Evolutionary conservation across 2,113 vertebrate species (phyloP).

Genomic region (Spilogale gracilis): DNA sequence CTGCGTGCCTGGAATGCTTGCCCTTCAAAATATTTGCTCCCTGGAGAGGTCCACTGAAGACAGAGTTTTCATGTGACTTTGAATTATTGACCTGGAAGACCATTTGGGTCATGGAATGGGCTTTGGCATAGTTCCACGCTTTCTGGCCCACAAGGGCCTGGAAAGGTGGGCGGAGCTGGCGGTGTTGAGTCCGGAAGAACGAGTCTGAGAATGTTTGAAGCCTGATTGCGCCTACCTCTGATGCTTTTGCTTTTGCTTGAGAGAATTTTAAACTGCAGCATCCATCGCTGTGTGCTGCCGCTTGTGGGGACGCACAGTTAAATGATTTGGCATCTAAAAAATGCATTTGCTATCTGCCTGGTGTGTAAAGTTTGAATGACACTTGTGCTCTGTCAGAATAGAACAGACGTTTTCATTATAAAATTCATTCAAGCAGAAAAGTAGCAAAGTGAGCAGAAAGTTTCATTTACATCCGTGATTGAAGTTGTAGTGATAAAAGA

Average conservation of each 20-base stretch:
- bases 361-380: slow-evolving; percentile 74
- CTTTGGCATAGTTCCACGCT: background rate
- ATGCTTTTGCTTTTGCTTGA: slow-evolving; percentile 13
- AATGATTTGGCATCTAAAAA: slow-evolving; percentile 76
- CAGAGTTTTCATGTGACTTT: slow-evolving; percentile 66
- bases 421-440: slow-evolving; percentile 78
- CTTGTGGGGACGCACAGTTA: slow-evolving; percentile 17
- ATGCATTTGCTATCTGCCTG: slow-evolving; percentile 24
- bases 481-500: slow-evolving; percentile 67
- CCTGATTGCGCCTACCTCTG: background rate
- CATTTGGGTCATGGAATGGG: background rate
- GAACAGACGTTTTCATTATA: slow-evolving; percentile 75
- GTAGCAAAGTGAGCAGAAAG: slow-evolving; percentile 77
- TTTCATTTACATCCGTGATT: slow-evolving; percentile 73
- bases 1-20: slow-evolving; percentile 39
- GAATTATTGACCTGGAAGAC: slow-evolving; percentile 68
- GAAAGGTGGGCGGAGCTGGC: background rate
- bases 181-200: background rate
- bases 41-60: slow-evolving; percentile 47
- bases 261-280: slow-evolving; percentile 13
- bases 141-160: background rate
- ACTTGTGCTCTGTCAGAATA: slow-evolving; percentile 51
- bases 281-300: background rate
- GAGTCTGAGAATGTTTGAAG: background rate
- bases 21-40: slow-evolving; percentile 40